Evolutionary conservation across 2,888 invertebrate genomes (phyloP).

Genomic region (Macaria liturata): DNA sequence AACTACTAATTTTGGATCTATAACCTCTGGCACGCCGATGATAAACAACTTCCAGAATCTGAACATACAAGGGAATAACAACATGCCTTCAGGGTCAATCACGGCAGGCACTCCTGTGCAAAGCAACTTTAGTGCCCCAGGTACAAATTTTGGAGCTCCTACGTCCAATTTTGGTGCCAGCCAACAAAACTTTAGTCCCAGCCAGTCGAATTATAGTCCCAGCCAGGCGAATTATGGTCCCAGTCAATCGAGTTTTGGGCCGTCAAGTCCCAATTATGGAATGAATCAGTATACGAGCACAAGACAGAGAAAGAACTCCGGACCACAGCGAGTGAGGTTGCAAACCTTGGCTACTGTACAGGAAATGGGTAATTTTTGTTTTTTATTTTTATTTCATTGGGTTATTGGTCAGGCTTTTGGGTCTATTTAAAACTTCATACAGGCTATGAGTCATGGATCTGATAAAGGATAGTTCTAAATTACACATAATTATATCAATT

Average conservation of each 20-base stretch:
- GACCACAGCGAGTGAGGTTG: constrained; percentile 74
- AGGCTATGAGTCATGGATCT: no score
- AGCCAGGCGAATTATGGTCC: constrained; percentile 8
- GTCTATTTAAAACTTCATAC: no score
- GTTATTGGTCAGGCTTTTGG: constrained; percentile 22
- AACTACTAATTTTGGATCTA: constrained; percentile 35
- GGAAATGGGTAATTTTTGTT: constrained; percentile 86
- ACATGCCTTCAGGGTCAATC: constrained; percentile 44
- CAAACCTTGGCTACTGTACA: constrained; percentile 87
- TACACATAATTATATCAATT: no score
- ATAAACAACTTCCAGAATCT: constrained; percentile 25
- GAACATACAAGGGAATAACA: constrained; percentile 20
- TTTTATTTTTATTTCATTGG: constrained; percentile 33
- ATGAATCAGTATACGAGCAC: constrained; percentile 48
- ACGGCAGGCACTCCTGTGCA: constrained; percentile 55
- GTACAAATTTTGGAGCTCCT: constrained; percentile 5
- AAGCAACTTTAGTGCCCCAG: constrained; percentile 11
- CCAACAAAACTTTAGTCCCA: constrained; percentile 3
- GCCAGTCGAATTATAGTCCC: constrained; percentile 2
- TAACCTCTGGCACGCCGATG: constrained; percentile 35
- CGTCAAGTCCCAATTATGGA: constrained; percentile 32
- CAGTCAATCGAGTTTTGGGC: constrained; percentile 7
- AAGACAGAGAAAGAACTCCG: constrained; percentile 82
- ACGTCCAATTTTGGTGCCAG: constrained; percentile 5
- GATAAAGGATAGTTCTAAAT: no score